Base-by-base conservation (phyloP, 2,797 vertebrate genomes). In the Alcedo atthis region DNA sequence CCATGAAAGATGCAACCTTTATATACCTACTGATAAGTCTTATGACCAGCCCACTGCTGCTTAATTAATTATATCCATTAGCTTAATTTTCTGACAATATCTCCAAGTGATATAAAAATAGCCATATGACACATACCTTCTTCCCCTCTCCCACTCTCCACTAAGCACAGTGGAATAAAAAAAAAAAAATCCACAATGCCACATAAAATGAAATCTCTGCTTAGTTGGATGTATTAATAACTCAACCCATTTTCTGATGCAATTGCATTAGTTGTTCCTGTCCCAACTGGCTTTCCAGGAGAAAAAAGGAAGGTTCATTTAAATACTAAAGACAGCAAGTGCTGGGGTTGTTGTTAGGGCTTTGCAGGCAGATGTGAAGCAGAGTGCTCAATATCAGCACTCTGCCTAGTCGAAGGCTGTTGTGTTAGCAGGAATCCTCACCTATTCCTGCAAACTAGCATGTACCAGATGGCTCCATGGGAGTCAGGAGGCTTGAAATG, bases 401-500 rank as follows among this genome's bases (percentile, higher is more conserved):
- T 86, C 92, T 90, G 89, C 94, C 68, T 93, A 81, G 92, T 85
- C 85, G 87, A 96, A 97, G 96, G 95, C 93, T 85, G 95, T 86
- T 96, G 77, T 91, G 82, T 95, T 96, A 97, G 94, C 97, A 96
- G 96, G 80, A 95, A 95, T 91, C 95, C 95, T 97, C 95, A 97
- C 95, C 97, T 95, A 95, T 96, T 93, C 94, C 70, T 92, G 92
- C 90, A 94, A 95, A 94, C 62, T 83, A 91, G 87, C 89, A 0
- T 58, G 75, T 89, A 95, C 95, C 97, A 98, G 97, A 98, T 97
- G 97, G 97, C 90, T 97, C 93, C 96, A 96, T 90, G 93, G 96
- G 95, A 96, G 97, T 97, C 95, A 91, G 95, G 97, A 98, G 97
- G 96, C 96, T 97, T 97, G 93, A 97, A 98, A 97, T 89, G 96